Evolutionary conservation across 1,140 invertebrate genomes (phyloP).

Genomic region (Procambarus clarkii): DNA sequence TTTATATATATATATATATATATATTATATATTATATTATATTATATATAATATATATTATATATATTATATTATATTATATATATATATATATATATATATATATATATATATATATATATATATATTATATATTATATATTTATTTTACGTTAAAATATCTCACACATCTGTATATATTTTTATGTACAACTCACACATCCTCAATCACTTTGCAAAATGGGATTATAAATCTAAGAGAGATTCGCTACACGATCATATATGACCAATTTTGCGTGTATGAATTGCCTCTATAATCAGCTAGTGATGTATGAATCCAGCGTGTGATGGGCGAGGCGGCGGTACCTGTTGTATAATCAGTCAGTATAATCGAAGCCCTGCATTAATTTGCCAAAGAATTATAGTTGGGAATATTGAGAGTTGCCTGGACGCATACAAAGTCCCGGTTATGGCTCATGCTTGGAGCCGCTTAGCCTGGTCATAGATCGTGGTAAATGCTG

Average conservation of each 20-base stretch:
- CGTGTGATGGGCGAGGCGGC: neutral
- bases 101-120: neutral
- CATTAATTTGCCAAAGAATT: neutral
- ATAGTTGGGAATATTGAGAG: neutral
- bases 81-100: too few relatives aligned
- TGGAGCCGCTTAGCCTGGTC: neutral
- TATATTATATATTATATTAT: too few relatives aligned
- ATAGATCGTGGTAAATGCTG: neutral
- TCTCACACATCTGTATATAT: neutral
- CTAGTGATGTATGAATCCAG: neutral
- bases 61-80: too few relatives aligned
- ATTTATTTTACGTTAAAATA: too few relatives aligned
- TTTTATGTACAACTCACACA: too few relatives aligned
- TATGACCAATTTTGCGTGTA: neutral
- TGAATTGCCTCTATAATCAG: neutral
- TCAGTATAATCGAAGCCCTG: neutral
- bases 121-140: too few relatives aligned
- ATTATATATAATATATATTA: too few relatives aligned
- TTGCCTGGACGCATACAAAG: neutral
- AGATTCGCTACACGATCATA: neutral
- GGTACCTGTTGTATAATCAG: neutral
- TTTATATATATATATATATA: too few relatives aligned
- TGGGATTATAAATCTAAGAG: neutral
- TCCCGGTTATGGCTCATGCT: neutral
- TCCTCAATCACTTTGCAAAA: neutral